Evolutionary conservation across 1,140 invertebrate genomes (phyloP), one percentile per base, ranked within the genome.

Genomic region (Harpegnathos saltator): DNA sequence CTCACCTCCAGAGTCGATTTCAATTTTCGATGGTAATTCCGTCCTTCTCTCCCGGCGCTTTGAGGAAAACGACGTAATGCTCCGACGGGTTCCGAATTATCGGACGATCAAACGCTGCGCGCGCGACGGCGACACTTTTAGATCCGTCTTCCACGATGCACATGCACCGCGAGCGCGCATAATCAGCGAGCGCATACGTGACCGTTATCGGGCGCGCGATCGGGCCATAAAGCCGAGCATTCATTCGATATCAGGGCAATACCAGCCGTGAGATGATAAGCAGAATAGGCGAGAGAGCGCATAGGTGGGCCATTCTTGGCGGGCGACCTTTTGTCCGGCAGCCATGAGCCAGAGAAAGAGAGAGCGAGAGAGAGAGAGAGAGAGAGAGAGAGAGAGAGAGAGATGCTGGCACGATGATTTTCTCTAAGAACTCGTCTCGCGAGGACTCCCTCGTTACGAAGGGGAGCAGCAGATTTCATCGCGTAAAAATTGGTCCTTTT

Each of bases 191-290:
- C 48, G 62, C 62, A 61, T 81, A 73, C 65, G 77, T 44, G 86
- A 62, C 68, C 75, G 81, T 66, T 93, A 94, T 94, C 92, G 91
- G 84, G 26, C 38, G 69, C 69, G 85, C 89, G 88, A 94, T 94
- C 93, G 90, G 87, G 83, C 91, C 90, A 93, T 94, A 94, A 94
- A 93, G 90, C 91, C 90, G 84, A 91, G 89, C 91, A 93, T 93
- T 94, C 92, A 92, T 89, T 92, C 88, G 89, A 87, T 93, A 93
- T 93, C 92, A 87, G 88, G 74, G 90, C 91, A 93, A 92, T 92
- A 93, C 91, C 92, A 92, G 65, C 91, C 90, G 89, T 87, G 88
- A 85, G 88, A 91, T 88, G 92, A 93, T 94, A 93, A 93, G 89
- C 90, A 91, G 91, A 93, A 92, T 92, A 92, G 91, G 88, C 86